A percentile compares a stretch with the other conserved stretches of the same genome.
These are phyloP conservation scores for Otus scops DNA, from an alignment of 2,797 vertebrate species.

Conservation along the genomic window DNA sequence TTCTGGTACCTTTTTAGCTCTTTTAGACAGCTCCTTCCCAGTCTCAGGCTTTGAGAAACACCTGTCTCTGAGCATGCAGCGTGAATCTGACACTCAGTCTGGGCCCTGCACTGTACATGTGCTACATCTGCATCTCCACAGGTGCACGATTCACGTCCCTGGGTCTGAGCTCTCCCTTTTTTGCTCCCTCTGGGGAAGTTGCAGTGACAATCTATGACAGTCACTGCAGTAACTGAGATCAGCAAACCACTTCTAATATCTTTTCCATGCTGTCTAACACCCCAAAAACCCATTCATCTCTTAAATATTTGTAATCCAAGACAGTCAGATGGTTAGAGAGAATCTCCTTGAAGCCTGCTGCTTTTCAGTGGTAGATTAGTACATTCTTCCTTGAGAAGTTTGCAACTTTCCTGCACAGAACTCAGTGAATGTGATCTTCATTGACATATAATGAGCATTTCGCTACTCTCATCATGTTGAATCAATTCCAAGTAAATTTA, in stretches of 20 bases:
- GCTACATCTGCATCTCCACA: accelerated
- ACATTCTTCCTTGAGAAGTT: not conserved
- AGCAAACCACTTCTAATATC: not conserved
- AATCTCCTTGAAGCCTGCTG: not conserved
- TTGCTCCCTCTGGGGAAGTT: not conserved
- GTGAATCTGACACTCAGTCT: no score
- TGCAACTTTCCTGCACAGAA: not conserved
- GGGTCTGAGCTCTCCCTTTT: accelerated
- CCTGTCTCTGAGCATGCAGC: not conserved
- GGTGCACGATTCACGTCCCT: accelerated
- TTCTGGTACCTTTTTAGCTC: not conserved
- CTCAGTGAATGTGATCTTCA: not conserved
- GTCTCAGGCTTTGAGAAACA: not conserved
- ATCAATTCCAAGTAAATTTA: not conserved
- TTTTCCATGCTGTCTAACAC: not conserved
- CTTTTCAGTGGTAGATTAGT: not conserved
- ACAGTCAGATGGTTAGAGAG: not conserved
- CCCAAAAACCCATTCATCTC: not conserved
- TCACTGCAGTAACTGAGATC: not conserved
- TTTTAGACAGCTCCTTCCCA: not conserved
- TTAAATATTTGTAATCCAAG: not conserved
- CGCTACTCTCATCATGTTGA: not conserved
- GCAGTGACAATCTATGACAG: not conserved
- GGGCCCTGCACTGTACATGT: no score
- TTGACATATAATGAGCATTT: not conserved